Percentiles rank a stretch among this genome's conserved stretches.
These are phyloP conservation scores for Macropus fuliginosus DNA, from an alignment of 2,797 vertebrate genomes.

Conservation along the genomic window DNA sequence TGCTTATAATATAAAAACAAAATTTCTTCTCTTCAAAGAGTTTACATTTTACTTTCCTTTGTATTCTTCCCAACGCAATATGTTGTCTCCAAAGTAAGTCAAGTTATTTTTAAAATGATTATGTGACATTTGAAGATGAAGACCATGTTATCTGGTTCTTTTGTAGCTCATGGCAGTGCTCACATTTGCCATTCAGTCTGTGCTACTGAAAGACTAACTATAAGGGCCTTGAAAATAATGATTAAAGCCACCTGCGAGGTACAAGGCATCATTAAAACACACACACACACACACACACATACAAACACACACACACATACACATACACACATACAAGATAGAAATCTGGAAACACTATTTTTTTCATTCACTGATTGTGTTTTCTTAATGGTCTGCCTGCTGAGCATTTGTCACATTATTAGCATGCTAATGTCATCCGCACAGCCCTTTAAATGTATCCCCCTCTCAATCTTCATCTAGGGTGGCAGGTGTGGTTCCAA, in stretches of 20 bases:
- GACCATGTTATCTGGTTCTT: constrained; percentile 29
- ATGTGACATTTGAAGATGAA: not conserved
- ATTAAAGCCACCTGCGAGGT: constrained; percentile 10
- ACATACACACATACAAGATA: not conserved
- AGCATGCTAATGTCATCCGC: constrained; percentile 28
- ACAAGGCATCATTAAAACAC: not conserved
- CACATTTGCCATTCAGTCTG: constrained; percentile 30
- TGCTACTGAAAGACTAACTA: constrained; percentile 45
- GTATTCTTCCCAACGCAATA: not conserved
- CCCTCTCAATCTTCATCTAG: constrained; percentile 38
- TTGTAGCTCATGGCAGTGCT: not conserved
- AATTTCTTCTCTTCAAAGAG: not conserved
- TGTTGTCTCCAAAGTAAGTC: constrained; percentile 11
- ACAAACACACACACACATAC: not conserved
- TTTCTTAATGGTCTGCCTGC: constrained; percentile 42
- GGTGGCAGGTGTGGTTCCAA: constrained; percentile 21
- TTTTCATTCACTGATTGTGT: constrained; percentile 20
- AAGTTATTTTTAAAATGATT: constrained; percentile 34
- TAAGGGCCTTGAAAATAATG: constrained; percentile 44
- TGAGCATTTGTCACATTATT: constrained; percentile 42
- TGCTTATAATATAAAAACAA: not conserved
- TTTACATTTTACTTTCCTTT: not conserved
- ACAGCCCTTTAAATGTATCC: constrained; percentile 42
- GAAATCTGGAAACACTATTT: not conserved
- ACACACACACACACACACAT: not conserved